Evolutionary conservation across 1,140 invertebrate genomes (phyloP), one percentile per base, ranked within the genome.

Genomic region (silkworm (Bombyx mori)): DNA sequence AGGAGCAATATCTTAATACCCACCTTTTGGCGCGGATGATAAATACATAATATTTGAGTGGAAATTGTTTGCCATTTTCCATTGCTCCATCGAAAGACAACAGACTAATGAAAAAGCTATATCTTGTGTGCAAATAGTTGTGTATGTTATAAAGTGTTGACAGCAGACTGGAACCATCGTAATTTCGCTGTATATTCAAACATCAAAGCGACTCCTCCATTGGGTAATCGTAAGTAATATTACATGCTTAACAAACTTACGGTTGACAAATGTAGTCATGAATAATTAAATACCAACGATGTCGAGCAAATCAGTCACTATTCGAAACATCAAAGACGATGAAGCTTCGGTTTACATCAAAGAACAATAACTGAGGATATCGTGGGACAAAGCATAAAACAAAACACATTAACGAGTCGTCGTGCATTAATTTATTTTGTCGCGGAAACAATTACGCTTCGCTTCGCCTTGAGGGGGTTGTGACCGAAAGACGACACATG

Each of bases 1-100:
- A 69, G 71, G 68, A 82, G 84, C 79, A 87, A 87, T 87, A 82
- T 87, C 84, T 79, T 87, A 87, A 87, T 85, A 85, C 73, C 69
- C 68, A 71, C 74, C 79, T 75, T 35, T 35, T 69, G 70, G 74
- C 73, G 68, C 62, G 67, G 68, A 72, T 82, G 82, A 87, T 81
- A 85, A 85, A 85, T 85, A 79, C 78, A 68, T 67, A 63, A 65
- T 68, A 70, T 82, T 82, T 69, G 77, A 80, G 66, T 70, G 69
- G 67, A 80, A 80, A 86, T 73, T 73, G 77, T 83, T 78, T 77
- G 84, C 85, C 83, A 87, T 87, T 87, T 87, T 84, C 82, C 79
- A 84, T 76, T 73, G 71, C 68, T 69, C 63, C 69, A 63, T 73
- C 72, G 73, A 68, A 76, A 71, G 74, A 65, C 64, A 54, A 60